Base-by-base conservation (phyloP, 1,140 invertebrate species). In the Solen grandis region DNA sequence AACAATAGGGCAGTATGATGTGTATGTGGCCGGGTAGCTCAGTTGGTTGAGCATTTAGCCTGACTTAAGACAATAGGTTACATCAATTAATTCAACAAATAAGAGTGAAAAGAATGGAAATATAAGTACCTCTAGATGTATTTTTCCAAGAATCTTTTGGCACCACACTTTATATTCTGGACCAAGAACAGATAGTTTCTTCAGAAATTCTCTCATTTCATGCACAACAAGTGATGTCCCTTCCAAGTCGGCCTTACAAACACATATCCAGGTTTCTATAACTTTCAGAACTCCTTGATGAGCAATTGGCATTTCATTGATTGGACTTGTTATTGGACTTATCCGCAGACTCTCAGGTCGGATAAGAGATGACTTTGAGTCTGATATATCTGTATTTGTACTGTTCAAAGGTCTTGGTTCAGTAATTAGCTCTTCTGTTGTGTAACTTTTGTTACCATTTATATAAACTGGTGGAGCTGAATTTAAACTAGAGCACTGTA, bases 81-180 rank as follows among this genome's bases (percentile, higher is more conserved):
- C n/a, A n/a, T n/a, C n/a, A n/a, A n/a, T n/a, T n/a, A n/a, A n/a
- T n/a, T n/a, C n/a, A n/a, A n/a, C n/a, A n/a, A n/a, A n/a, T n/a
- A n/a, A n/a, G n/a, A n/a, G n/a, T n/a, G n/a, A n/a, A n/a, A n/a
- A n/a, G n/a, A n/a, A n/a, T n/a, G n/a, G n/a, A n/a, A n/a, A n/a
- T n/a, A n/a, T n/a, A n/a, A n/a, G n/a, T 84, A 90, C 90, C 86
- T 90, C 89, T 36, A 91, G 75, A 38, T 90, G 83, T n/a, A 92
- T 83, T 27, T 74, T 66, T 16, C 55, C 79, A 4, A 89, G 72
- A 33, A 91, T 88, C 55, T 86, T 87, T 33, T 91, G 87, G 59
- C 90, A 90, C 91, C 91, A 92, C 0, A 83, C 69, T 70, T 89
- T 88, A 68, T 92, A 92, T 46, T 92, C 91, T 27, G 85, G 81